These are phyloP conservation scores for Eulemur macaco DNA, from an alignment of 2,113 vertebrate species.

Conservation along the genomic window DNA sequence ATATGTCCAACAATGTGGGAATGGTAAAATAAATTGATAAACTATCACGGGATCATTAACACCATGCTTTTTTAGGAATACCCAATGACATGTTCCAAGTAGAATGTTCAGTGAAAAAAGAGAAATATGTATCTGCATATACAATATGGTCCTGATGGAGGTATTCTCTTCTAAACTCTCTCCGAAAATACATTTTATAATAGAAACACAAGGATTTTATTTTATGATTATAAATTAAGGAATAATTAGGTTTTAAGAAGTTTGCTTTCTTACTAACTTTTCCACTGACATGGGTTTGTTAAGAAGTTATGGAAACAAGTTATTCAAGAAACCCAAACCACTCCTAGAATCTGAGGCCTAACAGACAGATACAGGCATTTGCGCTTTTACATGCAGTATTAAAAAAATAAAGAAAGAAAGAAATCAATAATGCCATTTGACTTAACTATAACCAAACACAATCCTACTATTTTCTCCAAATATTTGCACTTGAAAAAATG, in stretches of 20 bases:
- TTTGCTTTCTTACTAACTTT: constrained; percentile 43
- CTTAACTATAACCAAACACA: neutral
- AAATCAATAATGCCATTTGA: neutral
- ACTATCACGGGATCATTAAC: neutral
- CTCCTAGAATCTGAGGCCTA: neutral
- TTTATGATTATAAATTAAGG: constrained; percentile 28
- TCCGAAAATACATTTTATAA: neutral
- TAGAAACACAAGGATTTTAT: neutral
- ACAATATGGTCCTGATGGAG: neutral
- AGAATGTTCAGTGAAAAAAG: neutral
- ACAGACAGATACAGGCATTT: neutral
- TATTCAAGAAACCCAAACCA: neutral
- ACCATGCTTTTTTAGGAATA: neutral
- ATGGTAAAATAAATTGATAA: neutral
- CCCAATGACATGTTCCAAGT: neutral
- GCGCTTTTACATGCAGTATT: neutral
- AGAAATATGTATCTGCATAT: neutral
- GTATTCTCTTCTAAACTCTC: neutral
- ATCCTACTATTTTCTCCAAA: constrained; percentile 32
- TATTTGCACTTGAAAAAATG: constrained; percentile 12
- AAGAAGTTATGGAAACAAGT: neutral
- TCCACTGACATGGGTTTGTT: neutral
- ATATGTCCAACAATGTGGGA: neutral
- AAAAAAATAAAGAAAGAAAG: neutral
- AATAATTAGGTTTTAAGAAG: constrained; percentile 48